Conservation (phyloP, 2,888 invertebrate genomes). For the Nemotelus pantherinus region DNA sequence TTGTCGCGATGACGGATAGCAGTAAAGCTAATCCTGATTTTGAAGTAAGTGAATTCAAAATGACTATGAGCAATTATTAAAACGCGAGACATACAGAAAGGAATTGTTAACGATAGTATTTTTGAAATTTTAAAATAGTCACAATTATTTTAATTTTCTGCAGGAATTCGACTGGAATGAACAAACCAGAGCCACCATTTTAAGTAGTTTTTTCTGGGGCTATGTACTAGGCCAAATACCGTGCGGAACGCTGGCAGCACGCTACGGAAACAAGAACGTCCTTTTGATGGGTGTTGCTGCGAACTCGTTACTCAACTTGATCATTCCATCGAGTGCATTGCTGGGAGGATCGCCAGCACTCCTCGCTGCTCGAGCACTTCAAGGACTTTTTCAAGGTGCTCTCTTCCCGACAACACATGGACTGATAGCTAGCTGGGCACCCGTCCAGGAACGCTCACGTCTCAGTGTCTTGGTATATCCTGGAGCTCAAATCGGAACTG, state of each 20-base stretch:
- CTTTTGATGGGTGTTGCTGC: neutral
- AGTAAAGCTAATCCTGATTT: conserved; percentile 33
- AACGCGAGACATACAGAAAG: neutral
- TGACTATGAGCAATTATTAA: neutral
- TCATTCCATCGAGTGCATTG: conserved; percentile 74
- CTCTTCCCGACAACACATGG: conserved; percentile 78
- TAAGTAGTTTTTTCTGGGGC: conserved; percentile 85
- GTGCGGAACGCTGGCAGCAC: conserved; percentile 64
- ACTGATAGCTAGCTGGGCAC: conserved; percentile 79
- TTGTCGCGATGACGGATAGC: conserved; percentile 75
- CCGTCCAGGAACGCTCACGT: conserved; percentile 70
- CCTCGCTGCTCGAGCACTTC: conserved; percentile 71
- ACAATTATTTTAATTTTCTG: neutral
- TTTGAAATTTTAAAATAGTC: neutral
- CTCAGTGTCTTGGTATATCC: conserved; percentile 69
- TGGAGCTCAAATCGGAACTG: conserved; percentile 76
- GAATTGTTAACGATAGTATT: neutral
- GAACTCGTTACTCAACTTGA: conserved; percentile 72
- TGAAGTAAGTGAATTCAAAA: neutral
- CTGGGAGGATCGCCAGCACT: conserved; percentile 71
- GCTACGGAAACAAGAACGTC: conserved; percentile 11
- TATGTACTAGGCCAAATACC: conserved; percentile 79
- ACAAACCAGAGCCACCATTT: conserved; percentile 68
- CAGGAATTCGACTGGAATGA: conserved; percentile 64
- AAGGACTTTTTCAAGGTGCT: conserved; percentile 80